Evolutionary conservation across 2,888 invertebrate genomes (phyloP).

Genomic region (Pemphredon lugubris): DNA sequence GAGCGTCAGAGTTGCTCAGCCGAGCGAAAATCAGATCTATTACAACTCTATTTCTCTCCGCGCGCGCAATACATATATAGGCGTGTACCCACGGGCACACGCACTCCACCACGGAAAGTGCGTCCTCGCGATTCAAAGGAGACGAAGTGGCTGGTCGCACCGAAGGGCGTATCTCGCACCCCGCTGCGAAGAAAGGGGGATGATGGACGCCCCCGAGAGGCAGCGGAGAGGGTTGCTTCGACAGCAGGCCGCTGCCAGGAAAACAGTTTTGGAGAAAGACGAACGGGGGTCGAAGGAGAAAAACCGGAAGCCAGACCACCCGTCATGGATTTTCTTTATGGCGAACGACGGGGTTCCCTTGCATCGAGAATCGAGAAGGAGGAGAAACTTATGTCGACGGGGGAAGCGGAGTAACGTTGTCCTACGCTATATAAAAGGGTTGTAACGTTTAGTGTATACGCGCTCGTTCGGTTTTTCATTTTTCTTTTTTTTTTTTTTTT

Average conservation of each 20-base stretch:
- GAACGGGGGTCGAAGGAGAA: slow-evolving; percentile 43
- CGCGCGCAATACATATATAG: no score
- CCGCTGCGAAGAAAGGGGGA: slow-evolving; percentile 50
- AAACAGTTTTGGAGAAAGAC: slow-evolving; percentile 52
- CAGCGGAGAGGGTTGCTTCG: slow-evolving; percentile 39
- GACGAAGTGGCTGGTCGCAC: slow-evolving; percentile 32
- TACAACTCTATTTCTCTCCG: slow-evolving; percentile 17
- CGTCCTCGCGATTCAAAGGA: slow-evolving; percentile 21
- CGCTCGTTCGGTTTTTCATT: slow-evolving; percentile 12
- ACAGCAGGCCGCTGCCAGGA: slow-evolving; percentile 53
- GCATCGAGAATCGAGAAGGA: slow-evolving; percentile 48
- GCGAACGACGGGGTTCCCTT: slow-evolving; percentile 60
- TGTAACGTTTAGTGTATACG: slow-evolving; percentile 46
- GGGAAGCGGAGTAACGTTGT: slow-evolving; percentile 57
- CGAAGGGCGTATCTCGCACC: slow-evolving; percentile 45
- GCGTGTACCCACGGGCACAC: no score
- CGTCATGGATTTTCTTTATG: slow-evolving; percentile 70
- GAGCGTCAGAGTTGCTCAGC: slow-evolving; percentile 21
- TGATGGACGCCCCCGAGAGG: slow-evolving; percentile 55
- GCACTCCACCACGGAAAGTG: no score
- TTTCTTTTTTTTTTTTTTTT: slow-evolving; percentile 26
- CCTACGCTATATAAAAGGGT: slow-evolving; percentile 47
- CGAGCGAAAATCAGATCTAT: slow-evolving; percentile 29
- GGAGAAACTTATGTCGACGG: slow-evolving; percentile 25
- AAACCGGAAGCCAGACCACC: slow-evolving; percentile 65